Percentiles rank a stretch among this genome's conserved stretches.
phyloP scores from a whole-genome alignment of 2,888 invertebrate species.

The Fragum sueziense region DNA sequence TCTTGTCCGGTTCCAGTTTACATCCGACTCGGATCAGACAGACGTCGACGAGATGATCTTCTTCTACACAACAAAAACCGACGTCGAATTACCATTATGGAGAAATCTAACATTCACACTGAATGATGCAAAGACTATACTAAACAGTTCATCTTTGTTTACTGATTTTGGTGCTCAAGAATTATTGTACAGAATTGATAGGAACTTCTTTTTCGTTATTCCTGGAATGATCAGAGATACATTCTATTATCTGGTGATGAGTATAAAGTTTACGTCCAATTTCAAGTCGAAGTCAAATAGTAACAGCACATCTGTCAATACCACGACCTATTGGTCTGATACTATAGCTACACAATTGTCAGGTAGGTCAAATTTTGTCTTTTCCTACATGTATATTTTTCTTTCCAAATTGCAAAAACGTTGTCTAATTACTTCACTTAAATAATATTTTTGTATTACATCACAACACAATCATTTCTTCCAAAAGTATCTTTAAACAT shows the following conservation, averaged over 20 bases:
- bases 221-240: conserved; percentile 17
- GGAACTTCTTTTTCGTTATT: conserved; percentile 29
- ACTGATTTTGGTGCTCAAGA: conserved; percentile 36
- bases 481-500: too few relatives aligned
- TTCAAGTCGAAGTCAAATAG: neutral
- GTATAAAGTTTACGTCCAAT: conserved; percentile 24
- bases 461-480: too few relatives aligned
- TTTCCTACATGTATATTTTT: too few relatives aligned
- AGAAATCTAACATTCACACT: conserved; percentile 26
- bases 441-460: too few relatives aligned
- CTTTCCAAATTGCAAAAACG: too few relatives aligned
- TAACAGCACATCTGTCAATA: neutral
- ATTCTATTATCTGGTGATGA: conserved; percentile 35
- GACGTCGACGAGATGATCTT: conserved; percentile 20
- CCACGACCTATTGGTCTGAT: conserved; percentile 6
- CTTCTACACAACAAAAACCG: conserved; percentile 16
- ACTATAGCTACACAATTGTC: conserved; percentile 5
- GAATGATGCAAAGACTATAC: conserved; percentile 17
- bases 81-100: conserved; percentile 21
- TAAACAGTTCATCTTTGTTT: conserved; percentile 24
- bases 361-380: conserved; percentile 12
- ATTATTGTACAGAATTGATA: conserved; percentile 32
- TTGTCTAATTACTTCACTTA: too few relatives aligned
- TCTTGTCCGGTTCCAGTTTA: conserved; percentile 39
- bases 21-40: conserved; percentile 19